Conservation (phyloP, 2,888 invertebrate species). For the Gymnocheta viridis region DNA sequence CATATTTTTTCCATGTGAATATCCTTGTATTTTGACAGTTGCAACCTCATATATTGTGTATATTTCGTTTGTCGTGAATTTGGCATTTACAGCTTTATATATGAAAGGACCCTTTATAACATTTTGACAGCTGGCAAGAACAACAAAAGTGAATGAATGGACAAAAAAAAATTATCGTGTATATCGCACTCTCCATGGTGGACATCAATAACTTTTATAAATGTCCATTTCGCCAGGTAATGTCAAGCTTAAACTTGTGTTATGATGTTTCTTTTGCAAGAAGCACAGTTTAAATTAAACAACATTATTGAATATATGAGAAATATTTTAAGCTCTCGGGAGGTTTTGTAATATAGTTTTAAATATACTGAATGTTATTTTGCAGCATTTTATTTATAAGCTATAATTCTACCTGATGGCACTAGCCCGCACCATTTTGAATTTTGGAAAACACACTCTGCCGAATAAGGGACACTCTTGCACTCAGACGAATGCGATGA, state of each 20-base stretch:
- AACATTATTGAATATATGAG: not conserved
- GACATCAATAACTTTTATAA: constrained; percentile 79
- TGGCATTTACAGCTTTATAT: constrained; percentile 38
- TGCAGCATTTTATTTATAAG: too few relatives aligned
- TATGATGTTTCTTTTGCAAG: not conserved
- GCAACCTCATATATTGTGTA: constrained; percentile 55
- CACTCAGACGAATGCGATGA: too few relatives aligned
- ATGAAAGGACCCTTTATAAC: constrained; percentile 37
- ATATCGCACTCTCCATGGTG: constrained; percentile 10
- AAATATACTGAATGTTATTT: too few relatives aligned
- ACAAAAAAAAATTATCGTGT: constrained; percentile 15
- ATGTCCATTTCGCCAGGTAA: constrained; percentile 78
- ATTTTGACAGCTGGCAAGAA: constrained; percentile 40
- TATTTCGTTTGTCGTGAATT: constrained; percentile 52
- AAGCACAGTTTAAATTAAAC: not conserved
- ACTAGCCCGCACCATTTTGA: too few relatives aligned
- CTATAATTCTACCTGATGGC: too few relatives aligned
- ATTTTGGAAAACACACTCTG: too few relatives aligned
- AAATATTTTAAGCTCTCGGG: not conserved
- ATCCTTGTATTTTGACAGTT: constrained; percentile 61
- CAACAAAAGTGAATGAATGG: constrained; percentile 20
- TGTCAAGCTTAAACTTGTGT: not conserved
- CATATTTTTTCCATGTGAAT: constrained; percentile 60
- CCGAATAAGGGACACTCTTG: too few relatives aligned
- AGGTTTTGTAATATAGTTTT: not conserved